phyloP scores from a whole-genome alignment of 1,140 invertebrate species.

The Aphaenogaster floridana region DNA sequence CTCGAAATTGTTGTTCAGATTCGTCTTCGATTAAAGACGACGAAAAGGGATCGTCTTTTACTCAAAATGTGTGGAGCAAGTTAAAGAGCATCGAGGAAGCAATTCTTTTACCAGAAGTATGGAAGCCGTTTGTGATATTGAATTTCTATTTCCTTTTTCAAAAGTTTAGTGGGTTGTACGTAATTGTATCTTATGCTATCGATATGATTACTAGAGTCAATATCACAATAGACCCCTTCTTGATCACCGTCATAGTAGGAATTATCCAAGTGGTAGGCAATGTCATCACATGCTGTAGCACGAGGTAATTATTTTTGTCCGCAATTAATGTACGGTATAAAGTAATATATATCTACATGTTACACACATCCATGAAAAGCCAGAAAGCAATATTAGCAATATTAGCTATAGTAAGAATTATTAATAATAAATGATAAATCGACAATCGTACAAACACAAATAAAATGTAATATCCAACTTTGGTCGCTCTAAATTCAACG shows the following conservation, averaged over 20 bases:
- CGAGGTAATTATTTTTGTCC: slow-evolving; percentile 51
- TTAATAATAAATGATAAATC: background rate
- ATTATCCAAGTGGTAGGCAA: slow-evolving; percentile 85
- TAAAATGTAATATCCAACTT: background rate
- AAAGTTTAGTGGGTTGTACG: slow-evolving; percentile 91
- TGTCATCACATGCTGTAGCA: slow-evolving; percentile 81
- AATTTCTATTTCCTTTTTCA: slow-evolving; percentile 90
- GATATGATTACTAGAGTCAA: slow-evolving; percentile 88
- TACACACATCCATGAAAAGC: background rate
- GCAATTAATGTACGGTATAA: background rate
- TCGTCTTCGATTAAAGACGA: background rate
- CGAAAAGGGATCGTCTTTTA: background rate
- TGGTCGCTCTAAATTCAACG: no score
- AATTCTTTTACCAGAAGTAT: slow-evolving; percentile 81
- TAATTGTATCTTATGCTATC: slow-evolving; percentile 90
- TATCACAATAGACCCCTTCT: slow-evolving; percentile 86
- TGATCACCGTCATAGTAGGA: slow-evolving; percentile 86
- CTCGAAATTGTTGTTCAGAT: background rate
- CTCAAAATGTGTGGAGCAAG: background rate
- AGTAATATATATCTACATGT: background rate
- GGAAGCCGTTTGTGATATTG: slow-evolving; percentile 90
- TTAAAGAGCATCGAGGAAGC: background rate
- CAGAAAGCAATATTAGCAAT: background rate
- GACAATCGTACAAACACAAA: background rate
- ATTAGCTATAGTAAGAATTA: background rate